These are phyloP conservation scores for Heliconius cydno DNA, from an alignment of 2,888 invertebrate genomes.

Conservation along the genomic window DNA sequence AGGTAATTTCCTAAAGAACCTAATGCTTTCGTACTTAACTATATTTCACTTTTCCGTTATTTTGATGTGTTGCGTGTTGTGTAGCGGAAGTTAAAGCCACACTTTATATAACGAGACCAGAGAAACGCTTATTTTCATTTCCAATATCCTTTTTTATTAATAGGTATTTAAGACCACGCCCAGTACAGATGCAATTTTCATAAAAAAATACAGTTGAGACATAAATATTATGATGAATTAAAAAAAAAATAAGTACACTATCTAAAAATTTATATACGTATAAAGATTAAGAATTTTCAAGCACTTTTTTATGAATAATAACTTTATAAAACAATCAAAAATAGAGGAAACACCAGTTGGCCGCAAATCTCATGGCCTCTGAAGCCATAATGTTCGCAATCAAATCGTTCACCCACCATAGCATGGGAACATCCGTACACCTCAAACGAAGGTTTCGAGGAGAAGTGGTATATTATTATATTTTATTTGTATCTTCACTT, in stretches of 20 bases:
- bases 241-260: neutral
- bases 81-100: neutral
- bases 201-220: too few relatives aligned
- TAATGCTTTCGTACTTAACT: neutral
- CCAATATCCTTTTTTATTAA: neutral
- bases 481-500: too few relatives aligned
- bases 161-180: neutral
- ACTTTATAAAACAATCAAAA: constrained; percentile 14
- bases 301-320: neutral
- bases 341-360: constrained; percentile 45
- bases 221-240: too few relatives aligned
- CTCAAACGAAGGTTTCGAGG: neutral
- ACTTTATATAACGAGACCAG: neutral
- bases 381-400: constrained; percentile 59
- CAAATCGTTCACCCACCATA: constrained; percentile 48
- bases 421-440: constrained; percentile 38
- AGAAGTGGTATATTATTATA: constrained; percentile 14
- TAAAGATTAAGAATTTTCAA: neutral
- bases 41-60: neutral
- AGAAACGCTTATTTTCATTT: neutral
- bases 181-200: too few relatives aligned
- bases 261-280: neutral
- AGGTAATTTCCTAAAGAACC: too few relatives aligned
- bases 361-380: constrained; percentile 51
- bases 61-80: neutral